Conservation (phyloP, 64 coral and sea anemone genomes). For the Astreopora myriophthalma region DNA sequence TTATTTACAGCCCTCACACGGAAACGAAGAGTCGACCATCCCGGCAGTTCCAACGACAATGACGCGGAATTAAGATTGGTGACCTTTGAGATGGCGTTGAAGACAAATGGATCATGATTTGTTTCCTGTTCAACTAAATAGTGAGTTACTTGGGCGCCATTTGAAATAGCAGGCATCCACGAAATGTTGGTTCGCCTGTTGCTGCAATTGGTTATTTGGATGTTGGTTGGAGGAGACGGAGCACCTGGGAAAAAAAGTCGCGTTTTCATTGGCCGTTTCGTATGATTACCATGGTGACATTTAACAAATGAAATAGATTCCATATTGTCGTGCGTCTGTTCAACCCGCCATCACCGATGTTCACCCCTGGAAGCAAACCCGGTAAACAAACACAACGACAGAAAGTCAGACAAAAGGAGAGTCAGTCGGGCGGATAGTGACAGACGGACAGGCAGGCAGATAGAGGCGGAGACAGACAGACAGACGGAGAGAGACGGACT, state of each 20-base stretch:
- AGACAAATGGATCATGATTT: constrained; percentile 22
- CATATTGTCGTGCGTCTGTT: no score
- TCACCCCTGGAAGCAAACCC: no score
- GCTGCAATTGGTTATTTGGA: constrained; percentile 56
- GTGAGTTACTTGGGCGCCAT: constrained; percentile 7
- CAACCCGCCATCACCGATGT: no score
- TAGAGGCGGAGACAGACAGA: no score
- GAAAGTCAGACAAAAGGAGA: no score
- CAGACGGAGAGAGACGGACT: no score
- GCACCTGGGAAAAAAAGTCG: constrained; percentile 1
- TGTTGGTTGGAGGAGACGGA: constrained; percentile 43
- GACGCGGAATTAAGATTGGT: constrained; percentile 37
- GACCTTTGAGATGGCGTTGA: constrained; percentile 43
- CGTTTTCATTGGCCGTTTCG: no score
- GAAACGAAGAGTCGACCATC: constrained; percentile 57
- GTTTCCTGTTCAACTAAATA: constrained; percentile 68
- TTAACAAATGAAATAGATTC: no score
- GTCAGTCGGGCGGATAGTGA: no score
- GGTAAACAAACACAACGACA: no score
- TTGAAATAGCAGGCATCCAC: constrained; percentile 40
- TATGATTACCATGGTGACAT: no score
- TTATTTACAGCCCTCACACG: constrained; percentile 53
- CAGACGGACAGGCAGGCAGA: no score
- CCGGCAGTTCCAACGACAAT: constrained; percentile 1
- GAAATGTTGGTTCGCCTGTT: constrained; percentile 32